Evolutionary conservation across 2,797 vertebrate genomes (phyloP).

Genomic region (Pantherophis alleghaniensis): DNA sequence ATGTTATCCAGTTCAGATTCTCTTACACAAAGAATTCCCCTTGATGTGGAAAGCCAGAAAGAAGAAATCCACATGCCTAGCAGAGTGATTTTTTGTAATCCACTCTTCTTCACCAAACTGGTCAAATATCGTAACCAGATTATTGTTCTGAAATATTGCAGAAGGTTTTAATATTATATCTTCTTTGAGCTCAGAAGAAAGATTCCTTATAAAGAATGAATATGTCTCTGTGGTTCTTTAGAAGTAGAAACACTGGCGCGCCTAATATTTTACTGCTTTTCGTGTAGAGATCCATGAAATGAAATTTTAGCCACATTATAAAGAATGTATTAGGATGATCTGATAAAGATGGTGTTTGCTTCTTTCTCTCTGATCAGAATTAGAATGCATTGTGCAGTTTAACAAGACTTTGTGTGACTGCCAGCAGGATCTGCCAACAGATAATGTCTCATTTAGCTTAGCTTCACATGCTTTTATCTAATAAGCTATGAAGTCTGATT

Average conservation of each 20-base stretch:
- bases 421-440: neutral
- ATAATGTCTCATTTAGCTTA: neutral
- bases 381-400: neutral
- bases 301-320: neutral
- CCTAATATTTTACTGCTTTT: neutral
- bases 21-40: neutral
- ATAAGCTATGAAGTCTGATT: neutral
- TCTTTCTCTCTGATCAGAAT: neutral
- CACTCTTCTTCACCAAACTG: neutral
- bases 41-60: neutral
- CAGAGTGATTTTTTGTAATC: neutral
- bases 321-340: neutral
- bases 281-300: neutral
- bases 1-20: neutral
- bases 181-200: neutral
- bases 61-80: neutral
- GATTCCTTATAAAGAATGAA: neutral
- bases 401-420: neutral
- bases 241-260: neutral
- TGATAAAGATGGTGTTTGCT: neutral
- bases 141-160: neutral
- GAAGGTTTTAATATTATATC: neutral
- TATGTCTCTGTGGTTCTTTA: neutral
- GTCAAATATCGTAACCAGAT: neutral
- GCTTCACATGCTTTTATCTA: neutral